phyloP scores from a whole-genome alignment of 2,888 invertebrate genomes.

The Sericinus montela region DNA sequence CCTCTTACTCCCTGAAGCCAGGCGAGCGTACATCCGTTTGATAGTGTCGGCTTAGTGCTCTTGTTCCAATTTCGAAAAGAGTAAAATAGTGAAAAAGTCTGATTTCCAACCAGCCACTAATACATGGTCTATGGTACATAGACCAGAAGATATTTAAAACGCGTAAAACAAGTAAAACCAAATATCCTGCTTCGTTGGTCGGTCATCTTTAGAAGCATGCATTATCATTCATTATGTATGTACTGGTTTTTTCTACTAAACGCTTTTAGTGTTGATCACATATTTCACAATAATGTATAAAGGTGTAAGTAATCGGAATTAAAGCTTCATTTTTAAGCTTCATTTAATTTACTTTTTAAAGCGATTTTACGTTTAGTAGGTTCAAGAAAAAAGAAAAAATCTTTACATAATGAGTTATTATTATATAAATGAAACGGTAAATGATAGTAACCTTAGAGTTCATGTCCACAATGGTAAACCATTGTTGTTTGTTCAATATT shows the following conservation, averaged over 20 bases:
- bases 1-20: slow-evolving; percentile 2
- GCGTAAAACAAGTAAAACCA: neutral
- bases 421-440: no score
- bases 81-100: slow-evolving; percentile 12
- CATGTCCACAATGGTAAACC: no score
- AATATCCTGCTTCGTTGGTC: neutral
- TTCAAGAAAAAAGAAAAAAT: no score
- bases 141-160: neutral
- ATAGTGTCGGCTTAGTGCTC: slow-evolving; percentile 15
- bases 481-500: no score
- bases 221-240: neutral
- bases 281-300: neutral
- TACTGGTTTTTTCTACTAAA: neutral
- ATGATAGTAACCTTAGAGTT: no score
- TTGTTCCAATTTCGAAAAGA: slow-evolving; percentile 14
- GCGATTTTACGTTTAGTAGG: no score
- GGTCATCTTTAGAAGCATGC: slow-evolving; percentile 6
- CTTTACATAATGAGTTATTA: no score
- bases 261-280: neutral
- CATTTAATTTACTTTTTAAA: no score
- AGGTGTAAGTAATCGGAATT: no score
- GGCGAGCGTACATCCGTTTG: slow-evolving; percentile 11
- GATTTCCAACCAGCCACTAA: slow-evolving; percentile 6
- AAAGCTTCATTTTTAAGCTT: no score
- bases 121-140: neutral